phyloP scores from a whole-genome alignment of 2,113 vertebrate genomes.

The Brachypteracias leptosomus region DNA sequence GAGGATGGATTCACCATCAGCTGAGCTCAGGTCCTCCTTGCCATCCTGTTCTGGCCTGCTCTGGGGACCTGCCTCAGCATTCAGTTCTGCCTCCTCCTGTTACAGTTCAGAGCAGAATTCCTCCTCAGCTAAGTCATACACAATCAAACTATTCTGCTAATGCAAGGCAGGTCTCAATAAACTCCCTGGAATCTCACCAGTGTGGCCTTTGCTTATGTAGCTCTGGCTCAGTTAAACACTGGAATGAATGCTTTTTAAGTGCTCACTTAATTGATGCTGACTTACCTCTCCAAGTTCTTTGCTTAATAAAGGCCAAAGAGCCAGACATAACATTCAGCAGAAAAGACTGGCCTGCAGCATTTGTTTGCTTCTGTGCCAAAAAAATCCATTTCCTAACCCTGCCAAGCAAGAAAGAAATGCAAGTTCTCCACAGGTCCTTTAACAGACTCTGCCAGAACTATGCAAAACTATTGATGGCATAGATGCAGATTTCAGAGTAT shows the following conservation, averaged over 20 bases:
- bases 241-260: background rate
- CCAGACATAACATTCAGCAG: background rate
- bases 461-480: background rate
- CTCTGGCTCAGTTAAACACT: background rate
- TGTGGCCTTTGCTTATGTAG: background rate
- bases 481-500: background rate
- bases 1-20: accelerated
- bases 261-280: background rate
- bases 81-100: background rate
- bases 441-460: background rate
- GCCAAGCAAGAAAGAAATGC: background rate
- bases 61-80: background rate
- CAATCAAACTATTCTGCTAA: background rate
- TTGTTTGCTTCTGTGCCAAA: background rate
- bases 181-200: background rate
- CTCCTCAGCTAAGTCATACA: background rate
- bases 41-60: background rate
- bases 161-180: background rate
- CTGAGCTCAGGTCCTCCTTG: background rate
- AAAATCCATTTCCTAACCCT: background rate
- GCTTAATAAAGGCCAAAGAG: background rate
- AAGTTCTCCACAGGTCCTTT: background rate
- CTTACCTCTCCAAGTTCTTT: background rate
- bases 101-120: background rate
- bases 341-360: background rate